phyloP scores from a whole-genome alignment of 2,113 vertebrate genomes.

The Miniopterus natalensis region DNA sequence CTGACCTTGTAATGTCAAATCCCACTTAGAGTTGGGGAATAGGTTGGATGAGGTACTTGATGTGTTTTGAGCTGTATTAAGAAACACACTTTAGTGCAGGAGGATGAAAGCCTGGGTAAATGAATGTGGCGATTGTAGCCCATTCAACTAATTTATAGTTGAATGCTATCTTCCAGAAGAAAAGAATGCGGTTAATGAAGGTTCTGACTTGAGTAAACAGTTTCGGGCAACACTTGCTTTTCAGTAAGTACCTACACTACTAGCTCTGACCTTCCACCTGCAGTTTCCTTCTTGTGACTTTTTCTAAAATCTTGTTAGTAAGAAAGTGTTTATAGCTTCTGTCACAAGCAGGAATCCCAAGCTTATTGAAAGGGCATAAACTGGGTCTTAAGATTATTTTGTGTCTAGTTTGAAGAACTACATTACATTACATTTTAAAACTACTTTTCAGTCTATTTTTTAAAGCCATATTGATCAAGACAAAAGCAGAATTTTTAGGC shows the following conservation, averaged over 20 bases:
- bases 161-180: constrained; percentile 80
- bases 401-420: background rate
- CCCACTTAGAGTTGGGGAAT: constrained; percentile 85
- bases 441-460: background rate
- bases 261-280: constrained; percentile 72
- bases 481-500: background rate
- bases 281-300: constrained; percentile 61
- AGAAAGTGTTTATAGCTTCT: constrained; percentile 65
- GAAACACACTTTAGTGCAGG: constrained; percentile 77
- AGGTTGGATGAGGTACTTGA: constrained; percentile 83
- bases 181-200: constrained; percentile 85
- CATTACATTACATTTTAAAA: background rate
- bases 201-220: constrained; percentile 79
- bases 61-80: constrained; percentile 85
- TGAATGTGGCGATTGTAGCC: constrained; percentile 81
- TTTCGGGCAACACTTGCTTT: constrained; percentile 56
- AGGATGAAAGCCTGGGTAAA: constrained; percentile 84
- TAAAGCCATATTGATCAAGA: background rate
- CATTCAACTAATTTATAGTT: constrained; percentile 87
- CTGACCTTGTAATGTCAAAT: constrained; percentile 89
- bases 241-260: constrained; percentile 70
- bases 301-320: constrained; percentile 78
- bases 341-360: background rate
- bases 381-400: constrained; percentile 60
- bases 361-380: background rate